Conservation (phyloP, 2,797 vertebrate species). For the Macroramphosus scolopax region DNA sequence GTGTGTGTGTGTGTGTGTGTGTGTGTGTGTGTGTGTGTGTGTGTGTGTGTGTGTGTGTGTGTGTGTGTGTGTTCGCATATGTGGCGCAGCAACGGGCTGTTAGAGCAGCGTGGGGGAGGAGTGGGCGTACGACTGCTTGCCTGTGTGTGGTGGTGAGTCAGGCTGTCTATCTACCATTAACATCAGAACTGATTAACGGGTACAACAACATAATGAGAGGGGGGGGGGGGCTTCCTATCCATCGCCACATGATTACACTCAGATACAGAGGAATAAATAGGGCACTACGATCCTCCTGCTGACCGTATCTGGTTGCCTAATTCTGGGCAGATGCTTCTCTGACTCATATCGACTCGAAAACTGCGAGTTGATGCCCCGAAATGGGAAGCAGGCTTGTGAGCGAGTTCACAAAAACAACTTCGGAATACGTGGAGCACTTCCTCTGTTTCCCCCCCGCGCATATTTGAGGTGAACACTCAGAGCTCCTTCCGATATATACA, state of each 20-base stretch:
- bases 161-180: conserved; percentile 19
- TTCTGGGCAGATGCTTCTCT: conserved; percentile 43
- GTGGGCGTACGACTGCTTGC: conserved; percentile 14
- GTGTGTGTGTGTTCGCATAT: too few relatives aligned
- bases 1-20: too few relatives aligned
- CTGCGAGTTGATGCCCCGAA: conserved; percentile 32
- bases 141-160: conserved; percentile 44
- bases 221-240: background rate
- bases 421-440: conserved; percentile 22
- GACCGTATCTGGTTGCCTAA: conserved; percentile 48
- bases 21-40: too few relatives aligned
- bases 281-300: background rate
- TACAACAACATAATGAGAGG: conserved; percentile 37
- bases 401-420: conserved; percentile 43
- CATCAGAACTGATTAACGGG: conserved; percentile 41
- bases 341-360: conserved; percentile 59
- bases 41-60: too few relatives aligned
- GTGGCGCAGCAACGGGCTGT: conserved; percentile 22
- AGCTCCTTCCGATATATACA: conserved; percentile 2
- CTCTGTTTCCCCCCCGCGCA: conserved; percentile 27
- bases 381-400: too few relatives aligned
- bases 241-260: background rate
- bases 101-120: conserved; percentile 10
- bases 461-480: conserved; percentile 47
- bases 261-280: too few relatives aligned